Conservation (phyloP, 1,140 invertebrate species). For the Trichomalopsis sarcophagae region DNA sequence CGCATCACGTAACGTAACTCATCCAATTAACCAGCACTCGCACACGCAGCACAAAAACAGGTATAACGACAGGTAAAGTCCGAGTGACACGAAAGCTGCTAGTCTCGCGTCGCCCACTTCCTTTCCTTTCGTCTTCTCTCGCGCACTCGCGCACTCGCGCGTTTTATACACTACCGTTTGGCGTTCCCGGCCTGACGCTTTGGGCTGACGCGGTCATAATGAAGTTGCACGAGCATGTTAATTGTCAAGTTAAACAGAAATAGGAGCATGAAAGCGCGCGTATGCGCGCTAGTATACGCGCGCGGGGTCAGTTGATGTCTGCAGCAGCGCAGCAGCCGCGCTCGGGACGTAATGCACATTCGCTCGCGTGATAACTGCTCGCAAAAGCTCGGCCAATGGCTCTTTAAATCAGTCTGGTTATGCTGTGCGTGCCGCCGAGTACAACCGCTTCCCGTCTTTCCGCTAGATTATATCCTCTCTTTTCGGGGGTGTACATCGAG, state of each 20-base stretch:
- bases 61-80: not conserved
- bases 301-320: slow-evolving; percentile 62
- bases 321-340: slow-evolving; percentile 37
- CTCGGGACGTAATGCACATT: slow-evolving; percentile 62
- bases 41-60: not conserved
- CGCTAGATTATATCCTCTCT: not conserved
- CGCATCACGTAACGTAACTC: not conserved
- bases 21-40: not conserved
- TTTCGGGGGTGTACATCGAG: not conserved
- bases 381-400: slow-evolving; percentile 59
- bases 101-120: not conserved
- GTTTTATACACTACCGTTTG: slow-evolving; percentile 40
- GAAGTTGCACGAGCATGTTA: slow-evolving; percentile 69
- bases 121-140: not conserved
- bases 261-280: slow-evolving; percentile 67
- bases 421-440: slow-evolving; percentile 27
- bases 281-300: not conserved
- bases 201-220: slow-evolving; percentile 55
- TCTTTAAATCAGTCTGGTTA: slow-evolving; percentile 67
- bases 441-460: slow-evolving; percentile 25
- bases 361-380: slow-evolving; percentile 65
- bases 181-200: slow-evolving; percentile 4
- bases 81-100: not conserved
- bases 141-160: not conserved
- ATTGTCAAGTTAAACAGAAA: slow-evolving; percentile 72